A percentile compares a stretch with the other conserved stretches of the same genome.
Evolutionary conservation across 2,113 vertebrate genomes (phyloP).

Genomic region (Zosterops japonicus): DNA sequence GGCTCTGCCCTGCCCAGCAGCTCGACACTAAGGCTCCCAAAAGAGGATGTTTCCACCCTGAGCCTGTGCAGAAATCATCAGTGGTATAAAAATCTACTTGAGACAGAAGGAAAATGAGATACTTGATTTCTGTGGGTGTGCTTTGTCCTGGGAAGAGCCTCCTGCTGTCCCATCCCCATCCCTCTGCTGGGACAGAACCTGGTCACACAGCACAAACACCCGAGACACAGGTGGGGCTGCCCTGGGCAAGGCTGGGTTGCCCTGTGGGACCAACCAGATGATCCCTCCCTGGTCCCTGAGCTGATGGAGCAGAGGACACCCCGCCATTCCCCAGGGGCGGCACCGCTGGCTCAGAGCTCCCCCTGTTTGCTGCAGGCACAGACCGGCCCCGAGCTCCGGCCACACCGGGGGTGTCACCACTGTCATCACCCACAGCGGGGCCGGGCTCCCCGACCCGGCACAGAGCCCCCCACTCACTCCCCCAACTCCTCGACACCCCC

Average conservation of each 20-base stretch:
- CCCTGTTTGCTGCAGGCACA: neutral
- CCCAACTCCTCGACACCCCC: fast-evolving
- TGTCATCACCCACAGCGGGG: fast-evolving
- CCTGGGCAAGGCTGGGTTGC: neutral
- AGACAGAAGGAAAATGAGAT: neutral
- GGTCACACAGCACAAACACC: neutral
- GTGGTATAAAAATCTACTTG: neutral
- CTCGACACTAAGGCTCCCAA: neutral
- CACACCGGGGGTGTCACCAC: neutral
- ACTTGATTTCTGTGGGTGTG: neutral
- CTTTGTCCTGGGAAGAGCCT: neutral
- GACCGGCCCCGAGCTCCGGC: neutral
- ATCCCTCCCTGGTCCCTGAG: too few relatives aligned
- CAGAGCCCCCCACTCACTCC: fast-evolving
- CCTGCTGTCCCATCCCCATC: neutral
- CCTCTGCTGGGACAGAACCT: neutral
- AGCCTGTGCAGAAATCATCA: neutral
- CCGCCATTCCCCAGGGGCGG: fast-evolving
- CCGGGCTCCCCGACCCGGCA: fast-evolving
- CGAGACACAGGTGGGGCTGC: fast-evolving
- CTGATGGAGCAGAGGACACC: too few relatives aligned
- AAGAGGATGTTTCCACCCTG: neutral
- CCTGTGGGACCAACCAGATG: neutral
- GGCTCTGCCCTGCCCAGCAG: neutral
- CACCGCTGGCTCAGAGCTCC: neutral